Evolutionary conservation across 2,888 invertebrate genomes (phyloP).

Genomic region (Acleris literana): DNA sequence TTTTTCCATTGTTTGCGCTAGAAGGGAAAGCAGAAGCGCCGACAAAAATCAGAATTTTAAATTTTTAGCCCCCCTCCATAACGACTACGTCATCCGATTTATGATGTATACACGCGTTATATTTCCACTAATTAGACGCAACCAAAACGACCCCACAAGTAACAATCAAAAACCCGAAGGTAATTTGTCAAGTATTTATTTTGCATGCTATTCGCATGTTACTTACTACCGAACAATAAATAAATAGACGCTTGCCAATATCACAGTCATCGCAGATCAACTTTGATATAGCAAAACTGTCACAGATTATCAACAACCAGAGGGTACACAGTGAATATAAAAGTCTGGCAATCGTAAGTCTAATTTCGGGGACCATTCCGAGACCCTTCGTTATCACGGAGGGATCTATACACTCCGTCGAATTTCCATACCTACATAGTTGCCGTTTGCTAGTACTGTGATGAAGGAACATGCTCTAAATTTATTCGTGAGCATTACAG

Average conservation of each 20-base stretch:
- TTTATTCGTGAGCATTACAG: conserved; percentile 82
- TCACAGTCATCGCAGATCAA: not conserved
- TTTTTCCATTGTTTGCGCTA: conserved; percentile 79
- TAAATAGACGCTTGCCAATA: not conserved
- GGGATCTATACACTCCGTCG: conserved; percentile 62
- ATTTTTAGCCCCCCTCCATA: conserved; percentile 70
- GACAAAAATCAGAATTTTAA: conserved; percentile 81
- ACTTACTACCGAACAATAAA: no score
- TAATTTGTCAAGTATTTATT: no score
- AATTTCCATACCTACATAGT: conserved; percentile 70
- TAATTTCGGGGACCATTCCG: conserved; percentile 39
- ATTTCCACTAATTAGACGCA: conserved; percentile 66
- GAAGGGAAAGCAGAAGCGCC: conserved; percentile 73
- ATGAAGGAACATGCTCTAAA: conserved; percentile 78
- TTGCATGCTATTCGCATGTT: no score
- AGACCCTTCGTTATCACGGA: conserved; percentile 51
- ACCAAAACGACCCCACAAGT: conserved; percentile 52
- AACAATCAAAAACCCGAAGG: no score
- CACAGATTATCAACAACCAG: conserved; percentile 22
- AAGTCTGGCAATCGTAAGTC: conserved; percentile 20
- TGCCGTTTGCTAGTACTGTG: conserved; percentile 66
- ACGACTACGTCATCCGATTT: conserved; percentile 78
- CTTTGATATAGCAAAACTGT: not conserved
- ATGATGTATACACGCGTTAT: conserved; percentile 39
- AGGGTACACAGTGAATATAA: conserved; percentile 23